phyloP scores from a whole-genome alignment of 2,888 invertebrate species.

The Mantis religiosa region DNA sequence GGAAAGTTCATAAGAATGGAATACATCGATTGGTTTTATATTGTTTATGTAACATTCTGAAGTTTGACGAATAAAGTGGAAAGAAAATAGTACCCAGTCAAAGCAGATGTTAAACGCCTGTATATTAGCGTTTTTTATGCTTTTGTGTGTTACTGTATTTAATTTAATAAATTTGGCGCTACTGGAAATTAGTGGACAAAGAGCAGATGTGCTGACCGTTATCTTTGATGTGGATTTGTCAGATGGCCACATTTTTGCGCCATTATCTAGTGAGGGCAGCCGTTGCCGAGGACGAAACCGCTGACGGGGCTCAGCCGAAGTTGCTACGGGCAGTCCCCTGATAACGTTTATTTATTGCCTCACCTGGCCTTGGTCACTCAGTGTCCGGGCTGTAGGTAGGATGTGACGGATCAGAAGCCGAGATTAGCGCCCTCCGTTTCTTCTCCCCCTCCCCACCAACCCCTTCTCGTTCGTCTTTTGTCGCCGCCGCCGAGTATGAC shows the following conservation, averaged over 20 bases:
- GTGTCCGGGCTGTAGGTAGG: background rate
- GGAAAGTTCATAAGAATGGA: too few species aligned
- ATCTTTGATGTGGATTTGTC: background rate
- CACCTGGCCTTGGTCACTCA: background rate
- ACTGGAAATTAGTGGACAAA: background rate
- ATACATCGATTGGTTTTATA: too few species aligned
- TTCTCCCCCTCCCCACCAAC: background rate
- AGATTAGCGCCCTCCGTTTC: background rate
- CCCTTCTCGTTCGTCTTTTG: background rate
- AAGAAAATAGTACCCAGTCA: too few species aligned
- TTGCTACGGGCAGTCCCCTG: background rate
- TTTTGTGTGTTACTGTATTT: too few species aligned
- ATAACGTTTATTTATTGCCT: background rate
- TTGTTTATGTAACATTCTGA: too few species aligned
- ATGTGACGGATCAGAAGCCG: background rate
- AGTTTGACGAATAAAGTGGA: too few species aligned
- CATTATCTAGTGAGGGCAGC: background rate
- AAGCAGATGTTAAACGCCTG: too few species aligned
- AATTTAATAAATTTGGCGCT: too few species aligned
- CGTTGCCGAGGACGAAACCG: background rate
- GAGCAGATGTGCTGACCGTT: background rate
- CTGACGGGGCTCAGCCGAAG: background rate
- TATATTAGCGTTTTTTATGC: too few species aligned
- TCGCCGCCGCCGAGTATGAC: conserved; percentile 38
- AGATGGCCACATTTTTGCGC: background rate